Base-by-base conservation (phyloP, 2,888 invertebrate genomes). In the Tinea pellionella region DNA sequence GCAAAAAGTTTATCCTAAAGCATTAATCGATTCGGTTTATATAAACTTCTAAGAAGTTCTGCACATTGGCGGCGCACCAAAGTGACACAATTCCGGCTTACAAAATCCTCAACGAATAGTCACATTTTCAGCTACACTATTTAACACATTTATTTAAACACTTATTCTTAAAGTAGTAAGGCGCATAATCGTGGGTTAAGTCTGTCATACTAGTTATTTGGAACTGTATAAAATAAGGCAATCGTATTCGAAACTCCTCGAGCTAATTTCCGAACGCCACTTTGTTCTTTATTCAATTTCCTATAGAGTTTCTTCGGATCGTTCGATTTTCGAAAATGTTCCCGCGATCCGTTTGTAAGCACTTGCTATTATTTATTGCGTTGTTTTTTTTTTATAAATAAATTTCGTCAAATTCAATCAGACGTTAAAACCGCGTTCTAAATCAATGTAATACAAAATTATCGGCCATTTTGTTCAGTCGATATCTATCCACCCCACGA, bases 211-310 rank as follows among this genome's bases (percentile, higher is more conserved):
- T 37, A 37, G 37, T 37, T 37, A 37, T 37, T 37, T 37, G 37
- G 37, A 37, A 37, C n/a, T 37, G 37, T 37, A 37, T 37, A 37
- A 37, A 37, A 37, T 37, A 37, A 37, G 37, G 37, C 37, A 37
- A 37, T 37, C 72, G 68, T 80, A 82, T 79, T 80, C 77, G 74
- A 73, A 81, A 78, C 84, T 81, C 77, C 78, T 80, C 73, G 74
- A 78, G 78, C 75, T 85, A 85, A 87, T 87, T 85, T 87, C 87
- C 87, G 85, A 83, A 78, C 79, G 81, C 75, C 84, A 83, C 83
- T 84, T 84, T 80, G 79, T 84, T 84, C 83, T 85, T 82, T 82
- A 86, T 85, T 86, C 81, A 85, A 87, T 87, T 85, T 87, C 86
- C 86, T 85, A 77, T 80, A 78, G 77, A 72, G 77, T 69, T 70